Conservation (phyloP, 2,113 vertebrate species). For the Hyaena hyaena region DNA sequence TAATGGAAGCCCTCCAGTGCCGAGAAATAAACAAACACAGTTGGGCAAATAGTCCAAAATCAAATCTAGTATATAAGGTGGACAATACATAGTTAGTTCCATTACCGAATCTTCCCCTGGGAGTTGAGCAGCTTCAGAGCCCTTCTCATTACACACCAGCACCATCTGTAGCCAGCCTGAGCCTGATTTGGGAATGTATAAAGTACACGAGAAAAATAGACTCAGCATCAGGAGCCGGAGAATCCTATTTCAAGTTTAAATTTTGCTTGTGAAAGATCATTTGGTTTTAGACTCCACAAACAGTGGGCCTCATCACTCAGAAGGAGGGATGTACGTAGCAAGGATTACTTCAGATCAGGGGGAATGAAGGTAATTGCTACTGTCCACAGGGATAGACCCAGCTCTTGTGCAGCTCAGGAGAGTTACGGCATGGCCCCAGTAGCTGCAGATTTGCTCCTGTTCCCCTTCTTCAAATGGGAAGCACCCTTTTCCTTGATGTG, state of each 20-base stretch:
- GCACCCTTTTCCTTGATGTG: slow-evolving; percentile 29
- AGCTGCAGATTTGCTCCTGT: slow-evolving; percentile 69
- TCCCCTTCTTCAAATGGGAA: slow-evolving; percentile 65
- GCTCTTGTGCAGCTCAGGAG: slow-evolving; percentile 79
- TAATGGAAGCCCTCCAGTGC: slow-evolving; percentile 91
- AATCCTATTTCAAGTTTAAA: slow-evolving; percentile 99
- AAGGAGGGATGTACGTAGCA: slow-evolving; percentile 94
- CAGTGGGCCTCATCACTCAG: slow-evolving; percentile 96
- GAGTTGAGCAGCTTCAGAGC: slow-evolving; percentile 90
- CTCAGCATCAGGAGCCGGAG: slow-evolving; percentile 92
- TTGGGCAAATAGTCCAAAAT: slow-evolving; percentile 94
- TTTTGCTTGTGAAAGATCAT: slow-evolving; percentile 98
- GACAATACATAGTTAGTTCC: slow-evolving; percentile 93
- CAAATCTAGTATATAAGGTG: slow-evolving; percentile 92
- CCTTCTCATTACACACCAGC: slow-evolving; percentile 93
- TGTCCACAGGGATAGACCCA: slow-evolving; percentile 88
- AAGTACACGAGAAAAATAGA: slow-evolving; percentile 94
- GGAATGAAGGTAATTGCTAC: slow-evolving; percentile 93
- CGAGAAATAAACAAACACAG: slow-evolving; percentile 93
- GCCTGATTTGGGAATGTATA: slow-evolving; percentile 97
- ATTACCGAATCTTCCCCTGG: slow-evolving; percentile 92
- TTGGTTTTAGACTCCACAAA: slow-evolving; percentile 98
- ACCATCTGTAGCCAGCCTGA: slow-evolving; percentile 95
- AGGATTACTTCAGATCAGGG: slow-evolving; percentile 94
- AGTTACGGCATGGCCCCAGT: slow-evolving; percentile 78